phyloP scores from a whole-genome alignment of 2,113 vertebrate species.

The Chaetodon trifascialis region DNA sequence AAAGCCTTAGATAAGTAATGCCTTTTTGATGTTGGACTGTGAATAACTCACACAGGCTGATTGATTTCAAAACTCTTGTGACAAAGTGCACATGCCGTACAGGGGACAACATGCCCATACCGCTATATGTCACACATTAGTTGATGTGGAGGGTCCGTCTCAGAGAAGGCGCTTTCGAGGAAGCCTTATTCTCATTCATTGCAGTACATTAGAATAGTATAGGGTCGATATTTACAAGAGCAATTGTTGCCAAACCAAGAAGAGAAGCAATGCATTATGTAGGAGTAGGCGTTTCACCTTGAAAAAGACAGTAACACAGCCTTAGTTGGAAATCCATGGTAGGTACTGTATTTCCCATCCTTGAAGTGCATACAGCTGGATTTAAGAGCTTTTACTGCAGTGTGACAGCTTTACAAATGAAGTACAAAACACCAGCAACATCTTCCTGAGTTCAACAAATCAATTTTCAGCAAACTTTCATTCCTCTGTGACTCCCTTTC shows the following conservation, averaged over 20 bases:
- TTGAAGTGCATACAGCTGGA: slow-evolving; percentile 17
- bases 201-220: slow-evolving; percentile 64
- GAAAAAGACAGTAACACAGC: slow-evolving; percentile 35
- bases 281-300: slow-evolving; percentile 63
- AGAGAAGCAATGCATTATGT: slow-evolving; percentile 69
- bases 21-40: slow-evolving; percentile 85
- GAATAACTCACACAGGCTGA: slow-evolving; percentile 79
- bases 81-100: slow-evolving; percentile 70
- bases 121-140: slow-evolving; percentile 68
- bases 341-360: slow-evolving; percentile 9
- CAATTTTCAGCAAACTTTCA: slow-evolving; percentile 8
- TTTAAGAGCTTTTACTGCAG: slow-evolving; percentile 7
- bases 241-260: slow-evolving; percentile 64
- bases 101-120: slow-evolving; percentile 69
- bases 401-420: slow-evolving; percentile 10
- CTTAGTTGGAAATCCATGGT: slow-evolving; percentile 36
- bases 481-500: neutral
- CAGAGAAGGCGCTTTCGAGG: slow-evolving; percentile 43
- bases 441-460: slow-evolving; percentile 9
- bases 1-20: slow-evolving; percentile 87
- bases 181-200: slow-evolving; percentile 73
- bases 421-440: neutral
- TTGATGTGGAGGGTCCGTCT: slow-evolving; percentile 55
- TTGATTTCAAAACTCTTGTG: slow-evolving; percentile 84
- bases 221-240: slow-evolving; percentile 66